Evolutionary conservation across 2,113 vertebrate genomes (phyloP), one percentile per base, ranked within the genome.

Genomic region (Catharus fuscescens): DNA sequence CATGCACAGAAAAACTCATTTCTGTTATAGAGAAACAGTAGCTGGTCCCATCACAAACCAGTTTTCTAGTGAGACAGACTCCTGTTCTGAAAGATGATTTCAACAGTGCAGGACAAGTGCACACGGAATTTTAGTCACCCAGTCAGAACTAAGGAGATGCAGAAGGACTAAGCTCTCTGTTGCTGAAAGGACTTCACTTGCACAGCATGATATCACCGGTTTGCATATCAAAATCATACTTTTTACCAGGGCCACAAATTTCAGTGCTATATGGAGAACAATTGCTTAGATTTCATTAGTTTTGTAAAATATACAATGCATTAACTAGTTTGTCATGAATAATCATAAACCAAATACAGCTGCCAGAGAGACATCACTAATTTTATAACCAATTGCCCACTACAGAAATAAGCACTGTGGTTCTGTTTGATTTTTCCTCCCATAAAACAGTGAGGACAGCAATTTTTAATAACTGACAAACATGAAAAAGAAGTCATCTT

Each of bases 21-120:
- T 76, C n/a, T 89, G 40, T 93, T 87, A 94, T 23, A 90, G 62
- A 21, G 44, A 90, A 65, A 23, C 9, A 23, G 45, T 34, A 94
- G 72, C 57, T 85, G 89, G 44, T 94, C 87, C 71, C 71, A 94
- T 53, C 74, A 84, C 32, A 94, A 95, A 83, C 26, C 81, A 95
- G 88, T 96, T 98, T 98, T 96, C 98, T 93, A 97, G 95, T 79
- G 95, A 98, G 92, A 86, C 1, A 8, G 89, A 71, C 88, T 96
- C 86, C 65, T 93, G 40, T 80, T 96, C 94, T 88, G 71, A 94
- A 94, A 95, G 78, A 85, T 70, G 72, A 94, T 84, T 70, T 94
- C 44, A 92, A 48, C 54, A 50, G 29, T 73, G 76, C 65, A 79
- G 42, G 44, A 88, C 36, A 80, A 85, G 10, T 10, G 70, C 40